phyloP scores from a whole-genome alignment of 2,113 vertebrate genomes.

The Alligator sinensis region DNA sequence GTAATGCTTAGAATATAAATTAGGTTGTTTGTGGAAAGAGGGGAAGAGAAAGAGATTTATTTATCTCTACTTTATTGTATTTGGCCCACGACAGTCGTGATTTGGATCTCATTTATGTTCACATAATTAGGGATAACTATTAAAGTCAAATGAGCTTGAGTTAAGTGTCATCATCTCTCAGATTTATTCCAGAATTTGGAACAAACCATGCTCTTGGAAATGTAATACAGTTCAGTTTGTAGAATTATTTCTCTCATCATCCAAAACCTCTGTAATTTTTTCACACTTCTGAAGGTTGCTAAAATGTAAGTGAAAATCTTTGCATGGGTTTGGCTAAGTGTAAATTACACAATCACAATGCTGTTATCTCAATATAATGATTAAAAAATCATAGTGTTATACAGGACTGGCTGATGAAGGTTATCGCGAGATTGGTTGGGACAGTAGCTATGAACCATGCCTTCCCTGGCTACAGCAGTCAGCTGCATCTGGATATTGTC shows the following conservation, averaged over 20 bases:
- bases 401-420: too few species aligned
- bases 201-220: not conserved
- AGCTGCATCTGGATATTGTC: too few species aligned
- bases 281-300: not conserved
- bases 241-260: not conserved
- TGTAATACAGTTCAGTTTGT: not conserved
- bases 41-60: not conserved
- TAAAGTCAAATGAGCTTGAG: not conserved
- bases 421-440: too few species aligned
- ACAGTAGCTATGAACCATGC: too few species aligned
- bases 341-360: not conserved
- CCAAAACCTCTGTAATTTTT: not conserved
- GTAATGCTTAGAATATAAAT: not conserved
- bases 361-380: too few species aligned
- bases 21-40: not conserved
- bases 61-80: not conserved
- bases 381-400: too few species aligned
- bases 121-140: not conserved
- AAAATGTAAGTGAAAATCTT: not conserved
- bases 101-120: not conserved
- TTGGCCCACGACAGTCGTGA: not conserved
- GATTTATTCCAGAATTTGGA: not conserved
- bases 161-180: not conserved
- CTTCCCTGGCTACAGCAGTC: too few species aligned
- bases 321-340: not conserved